phyloP scores from a whole-genome alignment of 2,113 vertebrate genomes.

The Thinocorus orbignyianus region DNA sequence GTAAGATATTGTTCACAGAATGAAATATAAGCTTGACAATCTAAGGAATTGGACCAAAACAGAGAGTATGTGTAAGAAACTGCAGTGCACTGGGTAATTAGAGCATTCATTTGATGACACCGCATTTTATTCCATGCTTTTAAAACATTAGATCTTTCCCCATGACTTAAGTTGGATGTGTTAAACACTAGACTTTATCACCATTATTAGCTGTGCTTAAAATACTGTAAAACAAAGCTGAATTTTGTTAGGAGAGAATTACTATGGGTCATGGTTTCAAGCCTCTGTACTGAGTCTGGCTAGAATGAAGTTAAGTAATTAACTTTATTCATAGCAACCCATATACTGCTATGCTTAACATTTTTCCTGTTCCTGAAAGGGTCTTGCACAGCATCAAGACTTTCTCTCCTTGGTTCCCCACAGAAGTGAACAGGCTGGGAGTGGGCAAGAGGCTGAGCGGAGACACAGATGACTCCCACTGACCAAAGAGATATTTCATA shows the following conservation, averaged over 20 bases:
- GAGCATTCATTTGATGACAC: neutral
- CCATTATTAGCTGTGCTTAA: neutral
- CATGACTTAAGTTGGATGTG: neutral
- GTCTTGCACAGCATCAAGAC: fast-evolving
- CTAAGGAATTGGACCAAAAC: neutral
- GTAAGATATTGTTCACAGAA: neutral
- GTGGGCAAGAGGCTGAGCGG: neutral
- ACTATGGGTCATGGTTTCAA: neutral
- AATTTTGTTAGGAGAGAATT: neutral
- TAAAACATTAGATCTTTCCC: neutral
- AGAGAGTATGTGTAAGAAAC: neutral
- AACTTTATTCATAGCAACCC: neutral
- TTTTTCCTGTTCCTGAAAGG: neutral
- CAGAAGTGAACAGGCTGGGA: fast-evolving
- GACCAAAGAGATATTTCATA: neutral
- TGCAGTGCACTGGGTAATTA: neutral
- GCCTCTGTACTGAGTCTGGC: neutral
- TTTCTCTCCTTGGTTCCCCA: fast-evolving
- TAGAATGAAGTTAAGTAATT: neutral
- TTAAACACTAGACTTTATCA: neutral
- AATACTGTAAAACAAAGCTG: neutral
- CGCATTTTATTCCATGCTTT: neutral
- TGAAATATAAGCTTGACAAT: neutral
- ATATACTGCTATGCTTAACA: neutral
- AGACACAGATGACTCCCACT: neutral